Percentiles rank a stretch among this genome's conserved stretches.
phyloP scores from a whole-genome alignment of 2,888 invertebrate genomes.

The Acleris cristana region DNA sequence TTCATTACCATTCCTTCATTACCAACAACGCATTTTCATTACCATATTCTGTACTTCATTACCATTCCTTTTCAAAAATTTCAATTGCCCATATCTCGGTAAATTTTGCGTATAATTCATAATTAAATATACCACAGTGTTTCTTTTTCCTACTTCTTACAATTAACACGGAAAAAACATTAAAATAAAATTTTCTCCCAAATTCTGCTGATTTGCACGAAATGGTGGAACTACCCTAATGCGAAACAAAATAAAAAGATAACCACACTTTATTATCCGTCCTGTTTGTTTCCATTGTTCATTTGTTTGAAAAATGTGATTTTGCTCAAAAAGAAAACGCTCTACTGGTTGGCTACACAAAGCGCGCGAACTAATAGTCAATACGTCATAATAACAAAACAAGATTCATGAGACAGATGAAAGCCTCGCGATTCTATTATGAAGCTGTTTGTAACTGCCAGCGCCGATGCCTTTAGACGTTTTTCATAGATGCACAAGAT shows the following conservation, averaged over 20 bases:
- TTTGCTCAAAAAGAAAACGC: slow-evolving; percentile 16
- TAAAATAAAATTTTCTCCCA: no score
- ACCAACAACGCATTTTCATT: no score
- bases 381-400: slow-evolving; percentile 37
- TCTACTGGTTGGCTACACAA: slow-evolving; percentile 26
- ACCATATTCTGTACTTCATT: no score
- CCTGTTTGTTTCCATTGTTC: slow-evolving; percentile 13
- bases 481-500: slow-evolving; percentile 40
- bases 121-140: no score
- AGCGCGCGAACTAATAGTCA: slow-evolving; percentile 34
- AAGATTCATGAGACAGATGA: slow-evolving; percentile 35
- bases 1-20: no score
- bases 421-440: slow-evolving; percentile 37
- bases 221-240: no score
- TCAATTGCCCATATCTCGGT: no score
- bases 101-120: no score
- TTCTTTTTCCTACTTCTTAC: no score
- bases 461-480: slow-evolving; percentile 39
- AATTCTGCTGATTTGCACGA: no score
- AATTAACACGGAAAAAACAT: no score
- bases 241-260: slow-evolving; percentile 3
- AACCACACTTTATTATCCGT: not conserved
- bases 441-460: slow-evolving; percentile 36
- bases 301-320: slow-evolving; percentile 23
- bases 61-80: no score